Evolutionary conservation across 2,113 vertebrate species (phyloP).

Genomic region (Ictalurus punctatus): DNA sequence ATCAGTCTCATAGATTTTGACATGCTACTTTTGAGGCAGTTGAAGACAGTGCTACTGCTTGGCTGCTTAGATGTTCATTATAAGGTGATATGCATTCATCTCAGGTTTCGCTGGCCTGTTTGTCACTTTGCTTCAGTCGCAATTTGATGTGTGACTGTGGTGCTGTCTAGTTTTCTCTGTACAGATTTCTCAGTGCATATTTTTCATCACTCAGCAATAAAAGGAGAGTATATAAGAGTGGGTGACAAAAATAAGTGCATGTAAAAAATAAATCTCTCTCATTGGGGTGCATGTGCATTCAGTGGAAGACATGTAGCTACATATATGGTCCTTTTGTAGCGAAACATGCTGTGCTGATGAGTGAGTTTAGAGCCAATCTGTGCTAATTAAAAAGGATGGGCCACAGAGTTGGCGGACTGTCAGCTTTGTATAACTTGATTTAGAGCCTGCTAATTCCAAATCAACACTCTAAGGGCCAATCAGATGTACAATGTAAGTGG

Average conservation of each 20-base stretch:
- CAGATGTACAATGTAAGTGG: conserved; percentile 44
- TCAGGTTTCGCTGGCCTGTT: conserved; percentile 47
- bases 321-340: conserved; percentile 41
- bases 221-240: not conserved
- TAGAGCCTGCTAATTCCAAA: conserved; percentile 45
- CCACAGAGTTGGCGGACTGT: conserved; percentile 48
- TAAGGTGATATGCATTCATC: conserved; percentile 55
- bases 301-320: conserved; percentile 7
- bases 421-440: conserved; percentile 48
- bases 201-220: conserved; percentile 21
- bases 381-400: conserved; percentile 51
- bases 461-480: conserved; percentile 51
- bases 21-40: conserved; percentile 54
- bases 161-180: conserved; percentile 40
- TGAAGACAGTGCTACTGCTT: conserved; percentile 51
- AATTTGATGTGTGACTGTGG: conserved; percentile 37
- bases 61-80: conserved; percentile 59
- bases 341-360: conserved; percentile 37
- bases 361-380: conserved; percentile 40
- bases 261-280: not conserved
- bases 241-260: conserved; percentile 18
- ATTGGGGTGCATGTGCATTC: conserved; percentile 30
- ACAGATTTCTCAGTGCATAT: not conserved
- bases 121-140: conserved; percentile 40
- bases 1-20: conserved; percentile 61